These are phyloP conservation scores for Microplitis mediator DNA, from an alignment of 1,140 invertebrate species.

Conservation along the genomic window DNA sequence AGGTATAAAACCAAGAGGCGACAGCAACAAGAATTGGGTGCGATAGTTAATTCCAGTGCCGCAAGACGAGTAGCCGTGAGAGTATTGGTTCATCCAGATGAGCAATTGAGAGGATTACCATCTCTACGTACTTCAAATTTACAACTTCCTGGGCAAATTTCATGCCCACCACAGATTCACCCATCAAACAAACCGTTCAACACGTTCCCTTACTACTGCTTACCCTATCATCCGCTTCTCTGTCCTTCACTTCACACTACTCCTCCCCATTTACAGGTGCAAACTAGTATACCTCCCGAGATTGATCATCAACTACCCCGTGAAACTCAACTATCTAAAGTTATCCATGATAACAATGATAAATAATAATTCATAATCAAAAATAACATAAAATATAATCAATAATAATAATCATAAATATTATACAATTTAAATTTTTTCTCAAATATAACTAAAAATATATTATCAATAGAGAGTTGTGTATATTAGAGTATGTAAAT, in stretches of 20 bases:
- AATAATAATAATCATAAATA: background rate
- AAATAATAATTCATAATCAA: constrained; percentile 22
- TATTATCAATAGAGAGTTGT: constrained; percentile 32
- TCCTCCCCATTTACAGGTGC: constrained; percentile 54
- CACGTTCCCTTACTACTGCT: constrained; percentile 59
- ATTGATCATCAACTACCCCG: constrained; percentile 39
- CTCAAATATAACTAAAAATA: background rate
- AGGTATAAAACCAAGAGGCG: constrained; percentile 61
- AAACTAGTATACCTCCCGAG: constrained; percentile 47
- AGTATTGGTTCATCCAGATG: constrained; percentile 58
- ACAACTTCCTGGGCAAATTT: constrained; percentile 52
- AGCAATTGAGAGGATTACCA: constrained; percentile 51
- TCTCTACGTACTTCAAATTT: constrained; percentile 48
- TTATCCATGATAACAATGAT: constrained; percentile 44
- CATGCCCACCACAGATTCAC: constrained; percentile 50
- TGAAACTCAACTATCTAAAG: constrained; percentile 48
- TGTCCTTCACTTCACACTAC: constrained; percentile 49
- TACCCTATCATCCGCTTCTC: constrained; percentile 60
- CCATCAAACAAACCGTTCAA: constrained; percentile 53
- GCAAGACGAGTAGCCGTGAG: constrained; percentile 57
- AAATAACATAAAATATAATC: background rate
- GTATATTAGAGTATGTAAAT: constrained; percentile 62
- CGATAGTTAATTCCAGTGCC: constrained; percentile 56
- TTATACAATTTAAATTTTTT: background rate
- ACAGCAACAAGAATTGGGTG: constrained; percentile 58